These are phyloP conservation scores for Eulemur rufifrons DNA, from an alignment of 2,113 vertebrate species.

Conservation along the genomic window DNA sequence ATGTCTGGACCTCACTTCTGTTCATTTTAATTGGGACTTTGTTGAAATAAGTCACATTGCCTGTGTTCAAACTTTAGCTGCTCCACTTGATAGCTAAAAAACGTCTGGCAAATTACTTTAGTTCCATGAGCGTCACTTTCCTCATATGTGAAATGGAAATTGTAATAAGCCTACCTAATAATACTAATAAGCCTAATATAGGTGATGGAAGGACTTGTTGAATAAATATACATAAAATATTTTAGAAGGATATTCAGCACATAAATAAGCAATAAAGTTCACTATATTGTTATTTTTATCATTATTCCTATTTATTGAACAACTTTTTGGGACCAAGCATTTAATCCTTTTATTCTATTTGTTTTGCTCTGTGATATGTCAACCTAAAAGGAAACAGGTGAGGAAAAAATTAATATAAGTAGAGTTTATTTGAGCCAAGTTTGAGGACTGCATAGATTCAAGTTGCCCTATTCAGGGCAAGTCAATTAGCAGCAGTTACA, in stretches of 20 bases:
- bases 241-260: neutral
- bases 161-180: neutral
- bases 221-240: neutral
- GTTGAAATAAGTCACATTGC: neutral
- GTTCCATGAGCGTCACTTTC: neutral
- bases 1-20: neutral
- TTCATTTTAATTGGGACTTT: neutral
- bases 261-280: neutral
- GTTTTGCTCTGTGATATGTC: neutral
- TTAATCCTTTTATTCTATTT: neutral
- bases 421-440: no score
- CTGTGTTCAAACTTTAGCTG: neutral
- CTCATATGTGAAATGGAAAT: neutral
- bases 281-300: neutral
- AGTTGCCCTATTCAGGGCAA: no score
- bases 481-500: no score
- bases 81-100: no score
- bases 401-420: no score
- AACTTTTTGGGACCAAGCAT: neutral
- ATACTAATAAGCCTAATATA: neutral
- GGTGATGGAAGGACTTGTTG: neutral
- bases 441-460: no score
- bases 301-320: neutral
- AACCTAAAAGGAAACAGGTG: no score
- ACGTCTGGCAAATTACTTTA: neutral